Conservation (phyloP, 1,140 invertebrate genomes). For the Acromyrmex echinatior region DNA sequence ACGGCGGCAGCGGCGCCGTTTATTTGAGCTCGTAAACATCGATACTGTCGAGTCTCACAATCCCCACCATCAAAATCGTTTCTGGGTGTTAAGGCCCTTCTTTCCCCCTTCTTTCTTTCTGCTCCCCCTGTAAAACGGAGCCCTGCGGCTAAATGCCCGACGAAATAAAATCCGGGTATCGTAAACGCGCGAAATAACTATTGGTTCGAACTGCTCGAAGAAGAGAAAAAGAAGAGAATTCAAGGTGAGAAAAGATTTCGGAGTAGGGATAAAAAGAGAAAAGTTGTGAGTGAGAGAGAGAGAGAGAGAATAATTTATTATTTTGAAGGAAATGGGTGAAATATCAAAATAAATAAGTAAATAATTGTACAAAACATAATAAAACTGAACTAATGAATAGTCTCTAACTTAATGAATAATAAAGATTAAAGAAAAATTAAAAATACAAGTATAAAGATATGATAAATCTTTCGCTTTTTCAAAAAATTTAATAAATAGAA, state of each 20-base stretch:
- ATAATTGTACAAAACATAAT: background rate
- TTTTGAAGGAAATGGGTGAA: background rate
- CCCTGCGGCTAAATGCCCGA: conserved; percentile 51
- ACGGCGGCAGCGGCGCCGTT: conserved; percentile 76
- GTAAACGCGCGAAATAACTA: conserved; percentile 76
- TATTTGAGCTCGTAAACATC: conserved; percentile 85
- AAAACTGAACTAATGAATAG: background rate
- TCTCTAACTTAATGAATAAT: background rate
- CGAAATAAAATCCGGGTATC: conserved; percentile 70
- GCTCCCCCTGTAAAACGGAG: conserved; percentile 16
- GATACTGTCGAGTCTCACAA: conserved; percentile 72
- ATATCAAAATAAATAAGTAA: background rate
- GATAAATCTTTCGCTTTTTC: background rate
- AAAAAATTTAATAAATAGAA: background rate
- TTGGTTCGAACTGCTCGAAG: conserved; percentile 47
- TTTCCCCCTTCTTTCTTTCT: conserved; percentile 10
- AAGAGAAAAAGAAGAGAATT: conserved; percentile 62
- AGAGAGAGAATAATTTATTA: conserved; percentile 36
- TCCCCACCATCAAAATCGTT: conserved; percentile 42
- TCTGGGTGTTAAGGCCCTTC: conserved; percentile 47
- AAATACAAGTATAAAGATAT: background rate
- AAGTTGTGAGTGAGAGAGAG: conserved; percentile 12
- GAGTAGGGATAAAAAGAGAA: conserved; percentile 16
- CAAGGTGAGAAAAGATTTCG: conserved; percentile 47
- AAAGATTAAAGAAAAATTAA: background rate